Evolutionary conservation across 2,113 vertebrate species (phyloP).

Genomic region (Microtus richardsoni): DNA sequence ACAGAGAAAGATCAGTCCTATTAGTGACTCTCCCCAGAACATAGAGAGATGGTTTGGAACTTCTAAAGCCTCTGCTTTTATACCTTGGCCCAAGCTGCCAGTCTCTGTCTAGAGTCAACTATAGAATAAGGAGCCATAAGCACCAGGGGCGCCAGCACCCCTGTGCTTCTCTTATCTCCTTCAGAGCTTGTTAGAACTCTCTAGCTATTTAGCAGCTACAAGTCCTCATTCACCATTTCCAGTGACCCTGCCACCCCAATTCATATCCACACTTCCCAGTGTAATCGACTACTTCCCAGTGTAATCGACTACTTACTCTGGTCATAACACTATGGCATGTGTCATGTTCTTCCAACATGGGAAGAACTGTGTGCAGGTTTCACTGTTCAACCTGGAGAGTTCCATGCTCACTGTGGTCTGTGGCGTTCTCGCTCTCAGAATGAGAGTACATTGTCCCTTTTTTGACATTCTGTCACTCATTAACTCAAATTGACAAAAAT

Average conservation of each 20-base stretch:
- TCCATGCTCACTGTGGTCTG: not conserved
- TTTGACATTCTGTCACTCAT: not conserved
- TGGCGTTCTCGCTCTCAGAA: not conserved
- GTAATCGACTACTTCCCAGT: not conserved
- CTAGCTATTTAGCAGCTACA: not conserved
- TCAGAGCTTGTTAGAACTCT: not conserved
- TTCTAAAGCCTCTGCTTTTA: not conserved
- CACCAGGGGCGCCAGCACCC: no score
- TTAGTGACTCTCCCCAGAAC: not conserved
- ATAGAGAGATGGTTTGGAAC: no score
- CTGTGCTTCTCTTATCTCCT: not conserved
- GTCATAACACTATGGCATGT: no score
- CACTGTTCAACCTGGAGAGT: not conserved
- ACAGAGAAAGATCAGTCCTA: not conserved
- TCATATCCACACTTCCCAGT: not conserved
- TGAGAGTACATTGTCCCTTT: not conserved
- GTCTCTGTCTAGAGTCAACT: not conserved
- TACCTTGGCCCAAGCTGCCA: not conserved
- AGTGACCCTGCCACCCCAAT: not conserved
- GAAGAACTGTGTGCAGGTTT: not conserved
- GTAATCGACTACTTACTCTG: not conserved
- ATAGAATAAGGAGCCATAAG: not conserved
- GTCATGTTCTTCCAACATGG: fast-evolving
- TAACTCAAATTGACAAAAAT: not conserved
- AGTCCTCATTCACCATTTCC: not conserved